Base-by-base conservation (phyloP, 1,140 invertebrate species). In the Macrostomum lignano region DNA sequence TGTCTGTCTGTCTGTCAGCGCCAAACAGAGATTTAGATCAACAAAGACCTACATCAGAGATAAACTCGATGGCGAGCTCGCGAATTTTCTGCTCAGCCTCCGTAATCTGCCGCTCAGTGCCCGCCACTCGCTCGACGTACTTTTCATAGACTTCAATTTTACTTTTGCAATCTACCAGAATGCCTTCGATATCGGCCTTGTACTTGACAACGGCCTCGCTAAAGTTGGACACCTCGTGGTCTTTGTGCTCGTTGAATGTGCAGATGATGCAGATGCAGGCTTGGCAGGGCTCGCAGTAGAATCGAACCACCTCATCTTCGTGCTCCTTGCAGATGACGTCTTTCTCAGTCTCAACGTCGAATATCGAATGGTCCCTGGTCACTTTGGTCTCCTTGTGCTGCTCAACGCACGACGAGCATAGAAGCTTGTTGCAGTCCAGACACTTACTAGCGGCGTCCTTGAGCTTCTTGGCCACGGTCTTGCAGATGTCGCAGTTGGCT, bases 271-370 rank as follows among this genome's bases (percentile, higher is more conserved):
- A 60, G 24, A 58, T 52, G 35, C 55, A 58, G 7, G 48, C 39
- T 38, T 58, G 47, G 34, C 57, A 60, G 7, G 49, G 50, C 41
- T 60, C 54, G 36, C 57, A 60, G 40, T 53, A 60, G 42, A 58
- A 60, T 17, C 57, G 35, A 7, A 59, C 52, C 10, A 49, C 47
- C 37, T 59, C 56, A 10, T 55, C 53, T 25, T 45, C 39, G 38
- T 60, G 57, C 26, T 54, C 51, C 38, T 57, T 56, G 41, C 57
- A 60, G 36, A 55, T 52, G 22, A 58, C 55, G 40, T 58, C 55
- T 34, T 57, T 55, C 41, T 60, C 57, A 21, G 56, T 57, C 36
- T 58, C 53, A 1, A 55, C 46, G 36, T 60, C 57, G 40, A 57
- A 60, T 33, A 60, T 43, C 21, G 49, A 51, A 41, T 60, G 57